These are phyloP conservation scores for Heterotilapia buettikoferi DNA, from an alignment of 2,113 vertebrate species.

Conservation along the genomic window DNA sequence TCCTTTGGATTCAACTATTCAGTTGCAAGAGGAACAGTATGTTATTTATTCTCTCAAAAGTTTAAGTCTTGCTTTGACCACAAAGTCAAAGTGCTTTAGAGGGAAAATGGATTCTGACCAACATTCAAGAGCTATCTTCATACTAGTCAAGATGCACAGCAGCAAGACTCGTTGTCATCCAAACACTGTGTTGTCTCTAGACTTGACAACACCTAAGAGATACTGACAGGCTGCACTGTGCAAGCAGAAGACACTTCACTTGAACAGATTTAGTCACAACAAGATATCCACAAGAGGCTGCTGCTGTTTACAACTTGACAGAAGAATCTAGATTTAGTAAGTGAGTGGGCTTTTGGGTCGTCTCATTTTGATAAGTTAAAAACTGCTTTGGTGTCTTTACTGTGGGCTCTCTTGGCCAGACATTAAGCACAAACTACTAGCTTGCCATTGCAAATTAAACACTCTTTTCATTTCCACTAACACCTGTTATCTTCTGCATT, in stretches of 20 bases:
- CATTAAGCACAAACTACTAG: neutral
- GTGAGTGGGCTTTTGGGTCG: neutral
- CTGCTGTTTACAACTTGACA: neutral
- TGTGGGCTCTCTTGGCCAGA: neutral
- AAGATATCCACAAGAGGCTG: neutral
- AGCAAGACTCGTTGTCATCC: conserved; percentile 5
- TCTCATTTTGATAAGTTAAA: neutral
- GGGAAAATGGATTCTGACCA: neutral
- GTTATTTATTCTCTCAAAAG: neutral
- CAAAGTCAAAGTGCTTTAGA: neutral
- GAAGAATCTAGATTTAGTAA: neutral
- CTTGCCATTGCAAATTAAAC: neutral
- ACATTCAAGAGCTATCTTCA: neutral
- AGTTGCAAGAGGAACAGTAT: neutral
- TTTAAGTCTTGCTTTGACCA: neutral
- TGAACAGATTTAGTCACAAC: neutral
- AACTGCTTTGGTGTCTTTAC: neutral
- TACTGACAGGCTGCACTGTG: neutral
- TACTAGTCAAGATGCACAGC: neutral
- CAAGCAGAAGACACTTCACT: neutral
- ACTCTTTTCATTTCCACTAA: neutral
- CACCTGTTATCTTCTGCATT: neutral
- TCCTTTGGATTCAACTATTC: neutral
- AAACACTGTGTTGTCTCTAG: neutral
- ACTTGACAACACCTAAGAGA: conserved; percentile 2